These are phyloP conservation scores for Bradypodion ventrale DNA, from an alignment of 2,797 vertebrate genomes.

Conservation along the genomic window DNA sequence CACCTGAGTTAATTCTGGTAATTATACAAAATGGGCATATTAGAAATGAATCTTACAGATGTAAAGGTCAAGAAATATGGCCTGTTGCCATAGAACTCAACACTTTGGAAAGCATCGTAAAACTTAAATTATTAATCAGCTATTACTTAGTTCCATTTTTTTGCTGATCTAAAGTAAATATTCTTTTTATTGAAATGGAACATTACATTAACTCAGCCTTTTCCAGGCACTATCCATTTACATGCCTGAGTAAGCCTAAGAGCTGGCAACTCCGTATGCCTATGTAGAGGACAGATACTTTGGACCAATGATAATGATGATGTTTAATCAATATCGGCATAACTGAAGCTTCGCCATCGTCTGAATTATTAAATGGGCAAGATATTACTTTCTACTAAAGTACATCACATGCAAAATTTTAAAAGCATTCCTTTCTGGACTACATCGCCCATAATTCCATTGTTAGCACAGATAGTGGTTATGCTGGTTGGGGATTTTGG, in stretches of 20 bases:
- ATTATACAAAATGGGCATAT: not conserved
- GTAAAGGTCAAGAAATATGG: not conserved
- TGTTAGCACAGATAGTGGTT: too few relatives aligned
- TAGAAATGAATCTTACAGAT: not conserved
- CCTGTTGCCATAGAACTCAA: slow-evolving; percentile 33
- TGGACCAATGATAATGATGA: slow-evolving; percentile 45
- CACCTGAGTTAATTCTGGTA: not conserved
- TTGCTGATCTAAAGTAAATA: slow-evolving; percentile 59
- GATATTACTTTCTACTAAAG: slow-evolving; percentile 58
- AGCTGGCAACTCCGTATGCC: slow-evolving; percentile 29
- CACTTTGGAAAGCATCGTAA: slow-evolving; percentile 31
- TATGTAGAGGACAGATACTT: not conserved
- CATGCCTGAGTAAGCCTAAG: slow-evolving; percentile 54
- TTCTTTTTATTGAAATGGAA: slow-evolving; percentile 39
- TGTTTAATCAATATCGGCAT: slow-evolving; percentile 58
- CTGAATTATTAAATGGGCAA: slow-evolving; percentile 70
- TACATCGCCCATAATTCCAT: too few relatives aligned
- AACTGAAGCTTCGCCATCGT: slow-evolving; percentile 52
- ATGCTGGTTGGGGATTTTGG: too few relatives aligned
- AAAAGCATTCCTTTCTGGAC: too few relatives aligned
- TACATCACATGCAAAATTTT: slow-evolving; percentile 16
- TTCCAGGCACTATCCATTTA: slow-evolving; percentile 57
- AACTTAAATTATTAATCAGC: slow-evolving; percentile 44
- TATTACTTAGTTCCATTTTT: slow-evolving; percentile 46
- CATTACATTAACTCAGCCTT: slow-evolving; percentile 51